Evolutionary conservation across 2,888 invertebrate species (phyloP).

Genomic region (Parnassius orleans): DNA sequence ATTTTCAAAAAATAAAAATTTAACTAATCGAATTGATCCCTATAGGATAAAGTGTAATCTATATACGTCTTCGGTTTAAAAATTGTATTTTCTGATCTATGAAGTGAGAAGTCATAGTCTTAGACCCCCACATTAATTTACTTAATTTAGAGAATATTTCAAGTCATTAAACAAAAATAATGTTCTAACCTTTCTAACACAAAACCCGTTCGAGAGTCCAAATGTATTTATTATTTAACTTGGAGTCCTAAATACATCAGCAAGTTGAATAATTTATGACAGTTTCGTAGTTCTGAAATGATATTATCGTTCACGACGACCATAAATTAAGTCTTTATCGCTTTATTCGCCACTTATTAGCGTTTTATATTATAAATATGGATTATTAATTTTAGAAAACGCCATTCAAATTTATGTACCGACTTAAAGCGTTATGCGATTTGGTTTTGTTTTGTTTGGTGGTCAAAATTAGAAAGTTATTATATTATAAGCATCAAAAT

Average conservation of each 20-base stretch:
- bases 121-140: too few species aligned
- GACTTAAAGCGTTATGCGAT: conserved; percentile 20
- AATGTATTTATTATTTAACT: conserved; percentile 22
- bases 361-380: conserved; percentile 72
- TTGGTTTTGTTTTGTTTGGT: conserved; percentile 5
- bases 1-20: too few species aligned
- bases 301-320: conserved; percentile 52
- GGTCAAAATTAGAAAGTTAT: conserved; percentile 10
- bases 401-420: conserved; percentile 57
- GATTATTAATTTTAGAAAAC: conserved; percentile 75
- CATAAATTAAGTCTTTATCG: conserved; percentile 68
- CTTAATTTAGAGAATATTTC: background rate
- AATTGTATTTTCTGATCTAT: too few species aligned
- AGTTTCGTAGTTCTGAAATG: conserved; percentile 37
- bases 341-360: conserved; percentile 76
- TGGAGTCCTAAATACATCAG: conserved; percentile 17
- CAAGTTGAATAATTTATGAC: conserved; percentile 38
- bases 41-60: too few species aligned
- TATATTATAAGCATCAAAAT: background rate
- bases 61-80: too few species aligned
- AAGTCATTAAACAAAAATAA: conserved; percentile 2
- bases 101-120: too few species aligned
- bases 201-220: conserved; percentile 1
- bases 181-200: conserved; percentile 3
- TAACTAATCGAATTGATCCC: too few species aligned